Evolutionary conservation across 2,113 vertebrate genomes (phyloP).

Genomic region (Drymodes brunneopygia): DNA sequence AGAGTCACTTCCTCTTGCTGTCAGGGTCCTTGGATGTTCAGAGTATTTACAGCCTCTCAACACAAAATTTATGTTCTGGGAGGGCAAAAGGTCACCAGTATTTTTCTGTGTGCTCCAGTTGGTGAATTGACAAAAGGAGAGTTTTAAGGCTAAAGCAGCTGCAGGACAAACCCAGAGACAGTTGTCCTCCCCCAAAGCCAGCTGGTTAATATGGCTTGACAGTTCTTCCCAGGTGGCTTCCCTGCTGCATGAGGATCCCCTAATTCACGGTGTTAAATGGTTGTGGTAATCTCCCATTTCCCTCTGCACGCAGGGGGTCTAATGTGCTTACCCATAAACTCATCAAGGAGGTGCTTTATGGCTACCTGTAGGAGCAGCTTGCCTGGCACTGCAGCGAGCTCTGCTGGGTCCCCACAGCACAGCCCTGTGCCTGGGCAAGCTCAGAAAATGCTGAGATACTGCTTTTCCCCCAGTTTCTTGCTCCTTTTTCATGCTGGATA

Average conservation of each 20-base stretch:
- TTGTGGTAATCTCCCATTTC: constrained; percentile 6
- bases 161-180: background rate
- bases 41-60: background rate
- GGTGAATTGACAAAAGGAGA: background rate
- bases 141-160: background rate
- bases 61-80: background rate
- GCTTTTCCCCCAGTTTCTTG: background rate
- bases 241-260: background rate
- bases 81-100: background rate
- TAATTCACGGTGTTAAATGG: constrained; percentile 16
- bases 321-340: background rate
- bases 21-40: background rate
- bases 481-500: background rate
- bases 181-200: background rate
- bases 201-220: background rate
- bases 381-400: background rate
- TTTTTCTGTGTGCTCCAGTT: background rate
- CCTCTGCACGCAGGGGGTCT: background rate
- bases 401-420: background rate
- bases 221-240: background rate
- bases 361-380: background rate
- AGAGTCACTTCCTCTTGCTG: background rate
- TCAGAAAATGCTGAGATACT: background rate
- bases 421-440: background rate
- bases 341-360: constrained; percentile 11